Base-by-base conservation (phyloP, 2,888 invertebrate species). In the Drosophila sordidapex region DNA sequence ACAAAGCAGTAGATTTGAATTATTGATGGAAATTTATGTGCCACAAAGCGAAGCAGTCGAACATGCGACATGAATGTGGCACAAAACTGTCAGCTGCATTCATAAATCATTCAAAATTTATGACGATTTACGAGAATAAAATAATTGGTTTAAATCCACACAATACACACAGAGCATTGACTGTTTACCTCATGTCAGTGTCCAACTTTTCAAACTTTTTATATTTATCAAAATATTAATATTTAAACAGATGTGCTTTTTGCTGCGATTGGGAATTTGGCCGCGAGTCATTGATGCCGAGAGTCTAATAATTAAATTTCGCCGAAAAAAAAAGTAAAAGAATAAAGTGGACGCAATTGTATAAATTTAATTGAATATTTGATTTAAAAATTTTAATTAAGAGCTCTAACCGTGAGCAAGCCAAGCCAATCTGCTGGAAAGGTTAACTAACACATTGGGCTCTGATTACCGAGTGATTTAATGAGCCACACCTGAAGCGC, bases 1-100 rank as follows among this genome's bases (percentile, higher is more conserved):
- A 74, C 65, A 77, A 72, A 70, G 74, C 77, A 64, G 63, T 70
- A 51, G 70, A 80, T 81, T 74, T 86, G 77, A 87, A 86, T 86
- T 87, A 84, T 83, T 87, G 76, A 86, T 79, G 76, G 64, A 57
- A 79, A 86, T 87, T 87, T 83, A 81, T 87, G 76, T 57, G 76
- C 57, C 70, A 83, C 70, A 82, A 71, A 82, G 71, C 73, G 13
- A 13, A 25, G 18, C 35, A 38, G 62, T 48, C 36, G 53, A 36
- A n/a, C 40, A 59, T 36, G 53, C 36, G n/a, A 38, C 27, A 35
- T 49, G 29, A 27, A 43, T 21, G 48, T 58, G 57, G 59, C 56
- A 69, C 60, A 54, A 64, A 69, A 66, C 81, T 77, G 70, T 69
- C 77, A 83, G 70, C 66, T 71, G 67, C 70, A 77, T 53, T 72